Evolutionary conservation across 2,888 invertebrate genomes (phyloP), one percentile per base, ranked within the genome.

Genomic region (Drosophila anomelani): DNA sequence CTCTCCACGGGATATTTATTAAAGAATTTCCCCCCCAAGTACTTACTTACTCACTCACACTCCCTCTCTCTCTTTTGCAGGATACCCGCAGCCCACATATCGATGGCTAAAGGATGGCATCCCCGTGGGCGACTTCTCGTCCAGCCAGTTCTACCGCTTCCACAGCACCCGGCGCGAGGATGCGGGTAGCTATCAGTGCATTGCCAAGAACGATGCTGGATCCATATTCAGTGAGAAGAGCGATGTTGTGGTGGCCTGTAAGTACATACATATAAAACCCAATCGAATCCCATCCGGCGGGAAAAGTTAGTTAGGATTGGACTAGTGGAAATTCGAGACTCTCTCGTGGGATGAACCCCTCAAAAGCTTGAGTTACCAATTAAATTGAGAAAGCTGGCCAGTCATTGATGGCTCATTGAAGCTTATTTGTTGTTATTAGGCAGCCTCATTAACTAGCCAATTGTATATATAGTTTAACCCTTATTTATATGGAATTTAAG

Each of bases 171-270:
- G 95, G 84, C 94, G 96, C 72, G 95, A 95, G 88, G 97, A 98
- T 93, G 96, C 96, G 62, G 98, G 98, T 56, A 95, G 96, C 72
- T 98, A 98, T 93, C 96, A 97, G 92, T 98, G 98, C 93, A 95
- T 98, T 79, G 98, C 98, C 29, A 95, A 95, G 89, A 98, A 98
- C 93, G 96, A 96, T 84, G 97, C 97, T 63, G 98, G 98, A 64
- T 96, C 98, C 76, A 96, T 98, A 92, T 95, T 97, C 93, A 98
- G 98, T 92, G 96, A 97, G 92, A 96, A 96, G 93, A 96, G 96
- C 91, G 95, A 96, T 90, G 96, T 98, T 81, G 94, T 96, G 78
- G 97, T 98, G 84, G 98, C 98, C 72, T 98, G 98, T 98, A 94
- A 96, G 97, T 96, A 88, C 12, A 44, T 15, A 32, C 1, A 26